A percentile compares a stretch with the other conserved stretches of the same genome.
phyloP scores from a whole-genome alignment of 2,888 invertebrate genomes.

The Muschampia plurimacula region DNA sequence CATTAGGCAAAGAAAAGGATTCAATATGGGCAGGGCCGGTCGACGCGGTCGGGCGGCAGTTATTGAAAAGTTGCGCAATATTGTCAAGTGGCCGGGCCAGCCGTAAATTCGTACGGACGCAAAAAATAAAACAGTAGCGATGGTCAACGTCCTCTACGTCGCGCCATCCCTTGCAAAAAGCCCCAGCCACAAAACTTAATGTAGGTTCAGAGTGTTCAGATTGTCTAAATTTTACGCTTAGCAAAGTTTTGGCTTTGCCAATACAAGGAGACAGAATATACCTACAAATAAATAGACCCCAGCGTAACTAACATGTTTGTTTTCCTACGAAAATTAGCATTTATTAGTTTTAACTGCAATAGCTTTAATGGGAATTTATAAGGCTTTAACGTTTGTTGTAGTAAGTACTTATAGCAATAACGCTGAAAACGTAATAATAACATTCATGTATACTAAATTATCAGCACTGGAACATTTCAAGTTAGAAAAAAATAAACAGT shows the following conservation, averaged over 20 bases:
- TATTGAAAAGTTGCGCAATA: conserved; percentile 86
- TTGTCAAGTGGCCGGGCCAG: conserved; percentile 79
- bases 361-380: too few species aligned
- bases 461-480: too few species aligned
- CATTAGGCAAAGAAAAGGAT: conserved; percentile 77
- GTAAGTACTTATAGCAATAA: too few species aligned
- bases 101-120: conserved; percentile 84
- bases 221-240: conserved; percentile 21
- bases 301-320: neutral
- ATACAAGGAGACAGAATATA: conserved; percentile 7
- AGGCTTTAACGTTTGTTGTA: too few species aligned
- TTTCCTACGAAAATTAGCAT: neutral
- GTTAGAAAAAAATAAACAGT: too few species aligned
- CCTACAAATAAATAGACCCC: neutral
- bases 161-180: conserved; percentile 70
- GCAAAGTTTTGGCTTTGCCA: conserved; percentile 4
- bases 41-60: conserved; percentile 70
- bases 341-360: neutral
- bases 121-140: conserved; percentile 77
- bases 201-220: conserved; percentile 50
- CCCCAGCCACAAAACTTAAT: conserved; percentile 71
- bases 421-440: too few species aligned
- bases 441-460: too few species aligned
- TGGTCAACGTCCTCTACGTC: conserved; percentile 61
- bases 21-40: conserved; percentile 76